These are phyloP conservation scores for Abramis brama DNA, from an alignment of 2,113 vertebrate species.

Conservation along the genomic window DNA sequence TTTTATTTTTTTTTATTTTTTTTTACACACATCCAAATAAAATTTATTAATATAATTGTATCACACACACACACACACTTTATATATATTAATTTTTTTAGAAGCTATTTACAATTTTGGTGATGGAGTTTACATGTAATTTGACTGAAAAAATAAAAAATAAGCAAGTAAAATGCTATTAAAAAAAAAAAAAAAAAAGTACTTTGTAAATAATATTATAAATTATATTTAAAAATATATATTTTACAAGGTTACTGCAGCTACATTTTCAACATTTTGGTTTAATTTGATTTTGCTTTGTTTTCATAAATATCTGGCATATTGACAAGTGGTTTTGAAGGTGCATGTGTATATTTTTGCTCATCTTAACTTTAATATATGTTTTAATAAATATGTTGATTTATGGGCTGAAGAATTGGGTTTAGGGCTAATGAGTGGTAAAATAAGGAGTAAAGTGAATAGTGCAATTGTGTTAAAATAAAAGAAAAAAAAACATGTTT, in stretches of 20 bases:
- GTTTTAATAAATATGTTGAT: not conserved
- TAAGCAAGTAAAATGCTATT: slow-evolving; percentile 34
- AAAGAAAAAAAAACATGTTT: not conserved
- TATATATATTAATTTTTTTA: too few species aligned
- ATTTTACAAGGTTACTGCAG: not conserved
- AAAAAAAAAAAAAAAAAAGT: slow-evolving; percentile 6
- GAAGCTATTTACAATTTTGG: not conserved
- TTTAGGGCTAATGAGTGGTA: not conserved
- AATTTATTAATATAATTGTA: too few species aligned
- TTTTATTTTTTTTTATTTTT: too few species aligned
- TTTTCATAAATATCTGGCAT: not conserved
- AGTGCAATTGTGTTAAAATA: not conserved
- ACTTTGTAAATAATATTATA: not conserved
- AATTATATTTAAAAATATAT: not conserved
- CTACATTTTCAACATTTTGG: not conserved
- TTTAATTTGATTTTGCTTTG: not conserved
- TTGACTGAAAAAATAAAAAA: not conserved
- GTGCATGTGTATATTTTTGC: not conserved
- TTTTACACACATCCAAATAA: too few species aligned
- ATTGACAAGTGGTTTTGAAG: not conserved
- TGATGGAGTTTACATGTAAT: not conserved
- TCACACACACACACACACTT: too few species aligned
- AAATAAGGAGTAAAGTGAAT: not conserved
- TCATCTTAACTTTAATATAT: not conserved
- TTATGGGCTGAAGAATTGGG: not conserved